Evolutionary conservation across 2,888 invertebrate species (phyloP).

Genomic region (Orchestes rusci): DNA sequence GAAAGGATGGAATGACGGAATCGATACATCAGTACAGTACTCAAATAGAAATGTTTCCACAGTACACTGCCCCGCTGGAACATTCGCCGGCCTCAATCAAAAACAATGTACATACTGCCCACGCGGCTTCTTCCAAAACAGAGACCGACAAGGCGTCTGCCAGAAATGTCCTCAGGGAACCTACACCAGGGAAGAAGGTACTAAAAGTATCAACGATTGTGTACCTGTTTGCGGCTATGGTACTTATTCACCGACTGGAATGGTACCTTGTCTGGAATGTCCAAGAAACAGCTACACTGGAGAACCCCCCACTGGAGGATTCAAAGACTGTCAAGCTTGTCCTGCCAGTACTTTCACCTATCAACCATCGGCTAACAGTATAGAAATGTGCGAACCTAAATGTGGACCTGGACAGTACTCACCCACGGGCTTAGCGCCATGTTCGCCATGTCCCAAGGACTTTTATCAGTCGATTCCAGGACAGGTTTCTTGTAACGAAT

Average conservation of each 20-base stretch:
- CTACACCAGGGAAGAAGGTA: slow-evolving; percentile 85
- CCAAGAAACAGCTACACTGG: slow-evolving; percentile 85
- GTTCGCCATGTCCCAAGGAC: slow-evolving; percentile 85
- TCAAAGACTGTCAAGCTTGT: slow-evolving; percentile 90
- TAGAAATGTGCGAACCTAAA: slow-evolving; percentile 77
- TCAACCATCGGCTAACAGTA: slow-evolving; percentile 81
- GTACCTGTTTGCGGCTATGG: slow-evolving; percentile 94
- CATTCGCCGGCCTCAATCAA: slow-evolving; percentile 84
- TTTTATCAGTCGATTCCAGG: slow-evolving; percentile 85
- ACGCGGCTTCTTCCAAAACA: slow-evolving; percentile 88
- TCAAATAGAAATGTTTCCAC: slow-evolving; percentile 20
- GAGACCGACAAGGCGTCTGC: slow-evolving; percentile 84
- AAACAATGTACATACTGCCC: slow-evolving; percentile 87
- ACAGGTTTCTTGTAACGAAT: slow-evolving; percentile 80
- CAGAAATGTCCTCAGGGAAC: slow-evolving; percentile 86
- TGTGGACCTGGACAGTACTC: slow-evolving; percentile 88
- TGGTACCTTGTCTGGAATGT: slow-evolving; percentile 91
- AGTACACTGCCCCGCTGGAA: slow-evolving; percentile 97
- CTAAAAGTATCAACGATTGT: slow-evolving; percentile 79
- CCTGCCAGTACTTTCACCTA: slow-evolving; percentile 84
- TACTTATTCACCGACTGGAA: slow-evolving; percentile 89
- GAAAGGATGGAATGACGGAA: no score
- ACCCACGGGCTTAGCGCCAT: slow-evolving; percentile 82
- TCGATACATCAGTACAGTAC: no score
- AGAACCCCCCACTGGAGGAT: slow-evolving; percentile 83